Conservation (phyloP, 2,888 invertebrate species). For the Himalopsyche kuldschensis region DNA sequence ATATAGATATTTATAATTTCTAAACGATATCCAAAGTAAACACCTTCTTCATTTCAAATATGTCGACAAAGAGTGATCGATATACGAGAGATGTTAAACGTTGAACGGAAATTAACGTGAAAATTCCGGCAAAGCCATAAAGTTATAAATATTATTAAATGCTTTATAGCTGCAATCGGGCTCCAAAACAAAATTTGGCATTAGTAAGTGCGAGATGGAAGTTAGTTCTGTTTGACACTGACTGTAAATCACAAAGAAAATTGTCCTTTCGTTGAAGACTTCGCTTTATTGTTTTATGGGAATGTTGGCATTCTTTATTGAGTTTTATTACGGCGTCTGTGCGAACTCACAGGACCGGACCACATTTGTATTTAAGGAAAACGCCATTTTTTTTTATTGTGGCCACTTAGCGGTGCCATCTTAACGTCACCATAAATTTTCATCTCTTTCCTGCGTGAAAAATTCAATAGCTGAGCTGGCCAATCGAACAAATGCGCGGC, state of each 20-base stretch:
- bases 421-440: no score
- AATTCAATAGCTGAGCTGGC: no score
- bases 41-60: no score
- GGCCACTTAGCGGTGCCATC: no score
- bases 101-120: background rate
- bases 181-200: background rate
- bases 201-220: background rate
- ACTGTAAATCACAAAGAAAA: background rate
- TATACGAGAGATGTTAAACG: no score
- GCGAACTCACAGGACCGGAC: background rate
- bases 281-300: slow-evolving; percentile 2
- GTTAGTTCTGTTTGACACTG: background rate
- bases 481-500: no score
- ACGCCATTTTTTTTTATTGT: no score
- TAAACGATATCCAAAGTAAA: no score
- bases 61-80: no score
- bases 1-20: no score
- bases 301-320: background rate
- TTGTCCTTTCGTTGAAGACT: background rate
- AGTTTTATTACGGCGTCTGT: background rate
- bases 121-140: background rate
- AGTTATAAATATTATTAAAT: background rate
- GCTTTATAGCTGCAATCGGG: background rate
- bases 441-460: no score
- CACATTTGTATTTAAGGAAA: no score